Percentiles rank a stretch among this genome's conserved stretches.
These are phyloP conservation scores for Drosophila dunni DNA, from an alignment of 1,140 invertebrate genomes.

Conservation along the genomic window DNA sequence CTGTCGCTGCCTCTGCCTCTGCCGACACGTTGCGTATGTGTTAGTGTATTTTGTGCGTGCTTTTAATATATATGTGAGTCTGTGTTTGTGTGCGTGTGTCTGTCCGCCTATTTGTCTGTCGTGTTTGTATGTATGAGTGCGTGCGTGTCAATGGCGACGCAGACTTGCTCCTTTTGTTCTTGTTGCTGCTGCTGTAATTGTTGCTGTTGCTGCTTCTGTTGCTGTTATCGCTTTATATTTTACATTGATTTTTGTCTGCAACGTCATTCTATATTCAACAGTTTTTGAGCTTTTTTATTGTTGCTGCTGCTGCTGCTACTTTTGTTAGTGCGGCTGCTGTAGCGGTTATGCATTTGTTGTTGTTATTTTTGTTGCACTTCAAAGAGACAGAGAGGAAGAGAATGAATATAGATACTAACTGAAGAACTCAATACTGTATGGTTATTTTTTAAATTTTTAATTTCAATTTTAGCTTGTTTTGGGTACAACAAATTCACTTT, in stretches of 20 bases:
- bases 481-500: conserved; percentile 42
- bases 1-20: background rate
- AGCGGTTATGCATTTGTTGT: conserved; percentile 2
- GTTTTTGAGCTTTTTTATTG: conserved; percentile 53
- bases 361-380: background rate
- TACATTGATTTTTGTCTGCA: conserved; percentile 81
- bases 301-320: conserved; percentile 7
- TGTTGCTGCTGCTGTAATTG: conserved; percentile 33
- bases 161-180: conserved; percentile 27
- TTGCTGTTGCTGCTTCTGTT: conserved; percentile 36
- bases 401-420: background rate
- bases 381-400: background rate
- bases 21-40: conserved; percentile 8
- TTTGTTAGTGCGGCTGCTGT: background rate
- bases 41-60: conserved; percentile 14
- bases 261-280: conserved; percentile 82
- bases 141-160: conserved; percentile 45
- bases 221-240: conserved; percentile 67
- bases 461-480: conserved; percentile 22
- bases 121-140: conserved; percentile 29
- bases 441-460: conserved; percentile 24
- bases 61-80: background rate
- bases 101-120: conserved; percentile 7
- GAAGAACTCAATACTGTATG: conserved; percentile 11
- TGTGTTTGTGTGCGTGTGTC: conserved; percentile 3